Evolutionary conservation across 2,113 vertebrate species (phyloP).

Genomic region (Oplegnathus fasciatus): DNA sequence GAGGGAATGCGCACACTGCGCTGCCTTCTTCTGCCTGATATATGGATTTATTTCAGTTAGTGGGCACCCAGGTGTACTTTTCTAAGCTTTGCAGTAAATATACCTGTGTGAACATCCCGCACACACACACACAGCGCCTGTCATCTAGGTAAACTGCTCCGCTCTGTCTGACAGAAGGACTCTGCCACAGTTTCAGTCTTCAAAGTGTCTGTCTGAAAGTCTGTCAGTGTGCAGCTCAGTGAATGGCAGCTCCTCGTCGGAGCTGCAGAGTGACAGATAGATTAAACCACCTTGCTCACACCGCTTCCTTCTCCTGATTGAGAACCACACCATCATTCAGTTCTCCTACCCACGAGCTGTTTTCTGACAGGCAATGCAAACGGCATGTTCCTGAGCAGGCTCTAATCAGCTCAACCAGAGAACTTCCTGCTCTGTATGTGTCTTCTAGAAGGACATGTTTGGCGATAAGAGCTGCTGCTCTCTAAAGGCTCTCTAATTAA

Average conservation of each 20-base stretch:
- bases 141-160: conserved; percentile 60
- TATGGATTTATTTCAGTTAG: conserved; percentile 50
- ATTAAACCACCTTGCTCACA: conserved; percentile 52
- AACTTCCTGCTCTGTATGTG: conserved; percentile 23
- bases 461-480: conserved; percentile 29
- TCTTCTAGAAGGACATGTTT: conserved; percentile 31
- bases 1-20: background rate
- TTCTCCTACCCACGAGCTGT: background rate
- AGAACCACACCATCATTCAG: conserved; percentile 12
- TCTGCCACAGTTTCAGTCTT: conserved; percentile 55
- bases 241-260: conserved; percentile 60
- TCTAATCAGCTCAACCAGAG: conserved; percentile 37
- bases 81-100: conserved; percentile 47
- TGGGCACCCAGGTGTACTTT: conserved; percentile 27
- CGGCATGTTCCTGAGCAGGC: conserved; percentile 12
- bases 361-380: conserved; percentile 22
- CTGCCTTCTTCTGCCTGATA: conserved; percentile 30
- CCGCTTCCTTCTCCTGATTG: conserved; percentile 24
- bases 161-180: conserved; percentile 56
- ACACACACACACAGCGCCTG: conserved; percentile 37
- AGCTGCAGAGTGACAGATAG: conserved; percentile 47
- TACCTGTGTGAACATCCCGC: conserved; percentile 42
- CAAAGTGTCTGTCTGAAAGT: conserved; percentile 36
- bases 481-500: conserved; percentile 59
- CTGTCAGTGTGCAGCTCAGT: conserved; percentile 51